phyloP scores from a whole-genome alignment of 2,113 vertebrate genomes.

The Paramormyrops kingsleyae region DNA sequence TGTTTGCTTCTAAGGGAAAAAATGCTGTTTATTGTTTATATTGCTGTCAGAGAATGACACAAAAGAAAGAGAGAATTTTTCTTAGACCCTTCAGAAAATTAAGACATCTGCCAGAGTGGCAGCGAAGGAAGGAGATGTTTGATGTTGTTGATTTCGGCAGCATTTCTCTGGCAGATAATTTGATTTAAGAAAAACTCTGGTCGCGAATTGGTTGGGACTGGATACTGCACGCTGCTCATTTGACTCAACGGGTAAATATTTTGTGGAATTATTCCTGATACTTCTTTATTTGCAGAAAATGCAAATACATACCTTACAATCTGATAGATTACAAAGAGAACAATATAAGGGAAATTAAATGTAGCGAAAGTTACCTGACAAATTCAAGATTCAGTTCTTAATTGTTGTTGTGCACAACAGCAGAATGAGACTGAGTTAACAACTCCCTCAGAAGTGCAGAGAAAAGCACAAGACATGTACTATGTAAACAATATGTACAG shows the following conservation, averaged over 20 bases:
- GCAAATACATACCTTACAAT: slow-evolving; percentile 27
- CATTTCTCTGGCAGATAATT: slow-evolving; percentile 23
- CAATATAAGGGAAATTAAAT: slow-evolving; percentile 48
- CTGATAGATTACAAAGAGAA: slow-evolving; percentile 48
- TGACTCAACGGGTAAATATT: background rate
- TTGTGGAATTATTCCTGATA: background rate
- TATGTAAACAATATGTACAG: background rate
- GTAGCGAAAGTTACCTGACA: slow-evolving; percentile 37
- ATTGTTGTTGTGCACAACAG: background rate
- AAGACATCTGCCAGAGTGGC: slow-evolving; percentile 41
- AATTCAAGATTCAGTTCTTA: slow-evolving; percentile 32
- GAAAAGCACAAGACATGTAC: background rate
- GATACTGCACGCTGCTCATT: background rate
- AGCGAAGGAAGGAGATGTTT: slow-evolving; percentile 34
- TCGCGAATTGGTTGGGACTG: background rate
- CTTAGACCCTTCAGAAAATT: slow-evolving; percentile 41
- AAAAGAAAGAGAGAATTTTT: slow-evolving; percentile 14
- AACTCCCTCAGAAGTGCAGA: background rate
- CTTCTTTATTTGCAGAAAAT: background rate
- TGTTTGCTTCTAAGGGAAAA: background rate
- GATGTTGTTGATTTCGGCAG: slow-evolving; percentile 25
- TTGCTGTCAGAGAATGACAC: background rate
- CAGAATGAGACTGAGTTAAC: background rate
- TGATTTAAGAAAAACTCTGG: slow-evolving; percentile 13
- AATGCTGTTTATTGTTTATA: background rate